Evolutionary conservation across 2,888 invertebrate genomes (phyloP).

Genomic region (Papilio elwesi): DNA sequence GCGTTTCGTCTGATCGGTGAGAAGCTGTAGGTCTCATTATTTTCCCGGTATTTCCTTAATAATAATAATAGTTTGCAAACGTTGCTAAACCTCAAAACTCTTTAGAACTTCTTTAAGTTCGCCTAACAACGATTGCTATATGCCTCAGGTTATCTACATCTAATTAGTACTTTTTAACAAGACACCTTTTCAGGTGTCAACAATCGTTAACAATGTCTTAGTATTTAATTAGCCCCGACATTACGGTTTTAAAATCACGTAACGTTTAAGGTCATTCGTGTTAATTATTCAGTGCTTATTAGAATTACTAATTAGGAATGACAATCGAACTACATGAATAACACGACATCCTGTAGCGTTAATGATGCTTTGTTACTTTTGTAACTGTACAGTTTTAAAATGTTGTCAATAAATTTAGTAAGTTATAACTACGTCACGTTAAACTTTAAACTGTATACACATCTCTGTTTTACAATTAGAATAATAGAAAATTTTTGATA

Average conservation of each 20-base stretch:
- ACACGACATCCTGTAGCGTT: slow-evolving; percentile 10
- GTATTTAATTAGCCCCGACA: slow-evolving; percentile 26
- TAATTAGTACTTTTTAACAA: slow-evolving; percentile 9
- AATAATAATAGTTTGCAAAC: too few relatives aligned
- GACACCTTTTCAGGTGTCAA: neutral
- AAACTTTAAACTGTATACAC: too few relatives aligned
- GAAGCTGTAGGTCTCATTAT: too few relatives aligned
- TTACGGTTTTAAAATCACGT: slow-evolving; percentile 10
- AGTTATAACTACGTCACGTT: too few relatives aligned
- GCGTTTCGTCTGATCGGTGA: too few relatives aligned
- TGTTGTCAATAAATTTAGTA: neutral
- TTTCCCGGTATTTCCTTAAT: too few relatives aligned
- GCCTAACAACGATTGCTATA: too few relatives aligned
- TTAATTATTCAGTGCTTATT: slow-evolving; percentile 28
- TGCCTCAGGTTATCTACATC: neutral
- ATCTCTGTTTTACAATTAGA: too few relatives aligned
- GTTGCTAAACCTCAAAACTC: too few relatives aligned
- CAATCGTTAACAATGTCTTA: slow-evolving; percentile 22
- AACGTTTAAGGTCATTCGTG: slow-evolving; percentile 22
- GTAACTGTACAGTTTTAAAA: neutral
- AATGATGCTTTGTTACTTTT: neutral
- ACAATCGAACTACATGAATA: slow-evolving; percentile 33
- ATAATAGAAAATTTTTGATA: too few relatives aligned
- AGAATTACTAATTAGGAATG: slow-evolving; percentile 34
- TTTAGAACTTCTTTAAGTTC: too few relatives aligned